These are phyloP conservation scores for Sebastes matsubarae DNA, from an alignment of 2,797 vertebrate genomes.

Conservation along the genomic window DNA sequence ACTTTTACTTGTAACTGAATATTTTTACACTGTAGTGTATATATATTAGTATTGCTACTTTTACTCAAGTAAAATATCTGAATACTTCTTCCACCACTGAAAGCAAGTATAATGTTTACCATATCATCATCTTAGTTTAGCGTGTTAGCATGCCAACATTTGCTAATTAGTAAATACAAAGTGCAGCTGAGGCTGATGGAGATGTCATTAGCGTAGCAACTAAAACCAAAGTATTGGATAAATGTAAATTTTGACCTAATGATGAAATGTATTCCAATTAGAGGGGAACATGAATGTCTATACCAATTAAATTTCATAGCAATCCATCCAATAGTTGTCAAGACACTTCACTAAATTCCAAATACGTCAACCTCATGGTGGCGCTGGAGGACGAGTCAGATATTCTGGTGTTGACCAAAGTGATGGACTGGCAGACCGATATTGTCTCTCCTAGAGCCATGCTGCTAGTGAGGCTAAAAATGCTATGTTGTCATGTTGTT, in stretches of 20 bases:
- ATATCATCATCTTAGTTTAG: background rate
- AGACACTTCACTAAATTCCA: background rate
- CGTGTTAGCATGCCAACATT: background rate
- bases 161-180: background rate
- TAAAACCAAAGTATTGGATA: background rate
- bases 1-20: too few species aligned
- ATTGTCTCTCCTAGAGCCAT: background rate
- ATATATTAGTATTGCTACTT: too few species aligned
- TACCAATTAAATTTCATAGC: background rate
- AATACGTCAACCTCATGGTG: background rate
- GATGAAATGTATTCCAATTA: background rate
- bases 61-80: background rate
- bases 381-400: background rate
- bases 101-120: background rate
- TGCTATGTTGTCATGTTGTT: background rate
- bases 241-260: background rate
- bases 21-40: too few species aligned
- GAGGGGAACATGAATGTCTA: background rate
- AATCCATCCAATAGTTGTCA: background rate
- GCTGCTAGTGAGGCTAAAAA: background rate
- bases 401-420: background rate
- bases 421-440: background rate
- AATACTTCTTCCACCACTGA: too few species aligned
- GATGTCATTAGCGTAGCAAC: background rate
- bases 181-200: background rate